Percentiles rank a stretch among this genome's conserved stretches.
phyloP scores from a whole-genome alignment of 2,797 vertebrate species.

The Basileuterus tristriatus region DNA sequence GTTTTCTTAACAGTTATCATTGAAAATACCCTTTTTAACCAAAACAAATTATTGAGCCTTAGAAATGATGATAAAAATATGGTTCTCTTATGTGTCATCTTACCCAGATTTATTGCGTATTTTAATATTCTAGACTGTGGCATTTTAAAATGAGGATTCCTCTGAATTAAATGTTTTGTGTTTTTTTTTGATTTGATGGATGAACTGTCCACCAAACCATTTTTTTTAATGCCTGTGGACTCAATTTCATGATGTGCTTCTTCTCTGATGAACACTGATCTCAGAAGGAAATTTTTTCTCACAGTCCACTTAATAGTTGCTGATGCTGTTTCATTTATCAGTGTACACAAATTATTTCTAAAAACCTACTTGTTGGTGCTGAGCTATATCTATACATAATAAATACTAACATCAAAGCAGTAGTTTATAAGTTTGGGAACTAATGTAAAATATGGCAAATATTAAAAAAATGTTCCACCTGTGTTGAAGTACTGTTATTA shows the following conservation, averaged over 20 bases:
- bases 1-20: background rate
- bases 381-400: constrained; percentile 5
- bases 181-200: constrained; percentile 32
- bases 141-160: constrained; percentile 1
- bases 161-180: background rate
- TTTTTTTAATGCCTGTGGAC: background rate
- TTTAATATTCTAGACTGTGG: background rate
- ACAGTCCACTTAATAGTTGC: background rate
- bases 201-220: background rate
- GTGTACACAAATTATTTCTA: constrained; percentile 37
- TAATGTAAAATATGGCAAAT: background rate
- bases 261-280: background rate
- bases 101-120: constrained; percentile 13
- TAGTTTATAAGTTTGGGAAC: background rate
- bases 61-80: background rate
- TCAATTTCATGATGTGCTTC: background rate
- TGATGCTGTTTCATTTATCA: constrained; percentile 13
- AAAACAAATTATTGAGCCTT: background rate
- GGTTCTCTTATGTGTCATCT: background rate
- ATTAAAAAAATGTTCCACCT: background rate
- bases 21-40: background rate
- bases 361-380: constrained; percentile 6
- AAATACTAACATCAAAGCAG: constrained; percentile 30
- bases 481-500: background rate
- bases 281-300: constrained; percentile 17